A percentile compares a stretch with the other conserved stretches of the same genome.
phyloP scores from a whole-genome alignment of 2,797 vertebrate species.

The Cheirogaleus major region DNA sequence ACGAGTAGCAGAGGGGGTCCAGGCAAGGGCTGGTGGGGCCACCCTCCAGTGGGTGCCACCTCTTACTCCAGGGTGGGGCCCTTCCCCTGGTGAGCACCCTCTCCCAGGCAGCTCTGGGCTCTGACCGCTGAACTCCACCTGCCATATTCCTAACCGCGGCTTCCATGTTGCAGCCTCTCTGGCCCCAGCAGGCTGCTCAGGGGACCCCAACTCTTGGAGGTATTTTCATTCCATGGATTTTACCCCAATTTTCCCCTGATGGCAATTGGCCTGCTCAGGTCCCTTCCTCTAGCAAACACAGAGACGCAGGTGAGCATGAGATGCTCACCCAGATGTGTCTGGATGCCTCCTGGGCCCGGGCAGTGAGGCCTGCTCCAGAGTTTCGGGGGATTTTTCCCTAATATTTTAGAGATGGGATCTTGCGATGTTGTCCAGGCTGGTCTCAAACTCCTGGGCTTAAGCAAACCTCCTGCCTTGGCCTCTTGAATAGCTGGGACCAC shows the following conservation, averaged over 20 bases:
- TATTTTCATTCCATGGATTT: background rate
- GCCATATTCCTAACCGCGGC: fast-evolving
- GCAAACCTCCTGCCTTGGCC: background rate
- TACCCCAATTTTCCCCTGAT: background rate
- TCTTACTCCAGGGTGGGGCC: background rate
- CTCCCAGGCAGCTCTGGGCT: background rate
- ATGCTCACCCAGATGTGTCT: fast-evolving
- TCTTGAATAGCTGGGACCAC: background rate
- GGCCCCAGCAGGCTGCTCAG: background rate
- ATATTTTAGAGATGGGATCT: too few species aligned
- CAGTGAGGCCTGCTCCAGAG: background rate
- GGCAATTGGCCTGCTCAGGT: background rate
- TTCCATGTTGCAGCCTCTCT: fast-evolving
- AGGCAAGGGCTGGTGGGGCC: background rate
- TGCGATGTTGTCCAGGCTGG: too few species aligned
- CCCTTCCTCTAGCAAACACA: background rate
- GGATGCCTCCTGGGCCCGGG: background rate
- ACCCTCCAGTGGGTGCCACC: fast-evolving
- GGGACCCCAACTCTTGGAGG: background rate
- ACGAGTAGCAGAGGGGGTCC: background rate
- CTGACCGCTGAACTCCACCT: background rate
- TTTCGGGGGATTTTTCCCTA: too few species aligned
- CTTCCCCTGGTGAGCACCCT: background rate
- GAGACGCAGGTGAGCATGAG: fast-evolving
- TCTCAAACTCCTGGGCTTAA: background rate